phyloP scores from a whole-genome alignment of 2,113 vertebrate species.

The Coptodon rendalli region DNA sequence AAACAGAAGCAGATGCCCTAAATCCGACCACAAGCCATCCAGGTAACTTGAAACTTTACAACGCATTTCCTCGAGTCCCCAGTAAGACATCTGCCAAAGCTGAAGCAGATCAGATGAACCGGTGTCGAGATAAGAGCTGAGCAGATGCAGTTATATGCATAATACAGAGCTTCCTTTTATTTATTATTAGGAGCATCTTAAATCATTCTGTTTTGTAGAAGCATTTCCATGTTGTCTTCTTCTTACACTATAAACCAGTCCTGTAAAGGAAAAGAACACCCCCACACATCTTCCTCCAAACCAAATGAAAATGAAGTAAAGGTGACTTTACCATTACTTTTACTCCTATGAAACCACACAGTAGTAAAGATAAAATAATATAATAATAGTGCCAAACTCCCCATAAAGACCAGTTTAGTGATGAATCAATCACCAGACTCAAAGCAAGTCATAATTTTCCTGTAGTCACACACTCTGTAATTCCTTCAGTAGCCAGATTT shows the following conservation, averaged over 20 bases:
- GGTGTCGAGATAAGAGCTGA: neutral
- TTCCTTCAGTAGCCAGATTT: conserved; percentile 20
- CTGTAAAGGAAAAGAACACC: conserved; percentile 1
- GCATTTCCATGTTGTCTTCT: neutral
- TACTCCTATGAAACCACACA: neutral
- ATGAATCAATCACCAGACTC: conserved; percentile 3
- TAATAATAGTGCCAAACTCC: neutral
- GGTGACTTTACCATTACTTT: neutral
- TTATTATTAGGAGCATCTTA: neutral
- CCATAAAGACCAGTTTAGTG: neutral
- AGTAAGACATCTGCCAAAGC: neutral
- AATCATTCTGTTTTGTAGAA: neutral
- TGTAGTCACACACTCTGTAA: neutral
- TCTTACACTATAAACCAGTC: neutral
- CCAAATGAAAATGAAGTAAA: conserved; percentile 28
- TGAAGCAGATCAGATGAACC: neutral
- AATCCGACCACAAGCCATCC: rapidly evolving
- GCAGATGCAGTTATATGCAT: neutral
- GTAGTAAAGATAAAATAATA: neutral
- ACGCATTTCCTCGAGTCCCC: neutral
- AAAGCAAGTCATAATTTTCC: conserved; percentile 8
- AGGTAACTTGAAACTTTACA: neutral
- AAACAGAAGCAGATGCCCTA: neutral
- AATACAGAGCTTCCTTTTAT: neutral
- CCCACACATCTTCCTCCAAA: neutral